These are phyloP conservation scores for Nerophis lumbriciformis DNA, from an alignment of 2,113 vertebrate genomes.

Conservation along the genomic window DNA sequence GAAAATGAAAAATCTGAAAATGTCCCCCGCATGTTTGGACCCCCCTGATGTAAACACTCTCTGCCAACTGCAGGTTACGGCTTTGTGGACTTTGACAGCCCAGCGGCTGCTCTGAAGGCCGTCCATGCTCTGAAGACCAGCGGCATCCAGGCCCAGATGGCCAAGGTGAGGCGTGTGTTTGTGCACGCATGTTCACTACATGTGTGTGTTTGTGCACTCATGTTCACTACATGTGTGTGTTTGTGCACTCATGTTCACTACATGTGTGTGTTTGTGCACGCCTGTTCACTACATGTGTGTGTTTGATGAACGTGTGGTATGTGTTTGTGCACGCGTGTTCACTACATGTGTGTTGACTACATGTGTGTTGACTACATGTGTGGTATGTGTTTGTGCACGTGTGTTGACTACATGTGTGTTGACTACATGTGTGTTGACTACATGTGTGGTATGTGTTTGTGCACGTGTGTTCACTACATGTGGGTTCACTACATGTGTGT, in stretches of 20 bases:
- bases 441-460: not conserved
- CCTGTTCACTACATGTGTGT: slow-evolving; percentile 7
- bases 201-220: not conserved
- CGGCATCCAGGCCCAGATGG: slow-evolving; percentile 98
- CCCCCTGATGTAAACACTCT: slow-evolving; percentile 11
- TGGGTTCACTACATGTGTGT: no score
- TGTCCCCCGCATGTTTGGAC: no score
- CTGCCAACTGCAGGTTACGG: slow-evolving; percentile 83
- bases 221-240: slow-evolving; percentile 9
- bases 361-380: not conserved
- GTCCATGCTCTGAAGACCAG: slow-evolving; percentile 94
- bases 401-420: not conserved
- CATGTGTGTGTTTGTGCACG: slow-evolving; percentile 16
- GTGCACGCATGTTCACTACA: no score
- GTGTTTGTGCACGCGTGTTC: slow-evolving; percentile 22
- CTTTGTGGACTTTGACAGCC: slow-evolving; percentile 98
- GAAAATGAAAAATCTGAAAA: no score
- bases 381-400: slow-evolving; percentile 21
- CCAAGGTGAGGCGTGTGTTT: slow-evolving; percentile 84
- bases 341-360: not conserved
- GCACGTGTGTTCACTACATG: no score
- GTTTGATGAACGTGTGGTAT: no score
- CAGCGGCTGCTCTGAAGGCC: slow-evolving; percentile 93
- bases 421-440: no score
- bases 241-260: slow-evolving; percentile 5